Base-by-base conservation (phyloP, 2,797 vertebrate species). In the Chloroceryle inda region DNA sequence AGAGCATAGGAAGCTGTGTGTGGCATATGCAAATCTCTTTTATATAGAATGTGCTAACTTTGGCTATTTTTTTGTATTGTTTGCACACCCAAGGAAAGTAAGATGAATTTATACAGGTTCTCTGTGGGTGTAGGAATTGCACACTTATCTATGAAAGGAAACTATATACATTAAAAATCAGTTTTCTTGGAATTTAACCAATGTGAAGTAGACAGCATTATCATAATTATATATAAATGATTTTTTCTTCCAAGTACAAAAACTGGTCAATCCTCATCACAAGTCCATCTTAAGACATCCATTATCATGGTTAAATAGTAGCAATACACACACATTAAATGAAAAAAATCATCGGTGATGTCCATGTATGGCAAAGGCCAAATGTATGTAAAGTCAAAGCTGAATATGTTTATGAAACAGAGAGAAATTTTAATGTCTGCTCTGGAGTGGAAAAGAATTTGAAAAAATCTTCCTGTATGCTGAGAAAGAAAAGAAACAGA, bases 81-180 rank as follows among this genome's bases (percentile, higher is more conserved):
- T 95, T 88, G 88, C 88, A 94, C 80, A 94, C 53, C 16, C 56
- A 53, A 72, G 37, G 77, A 88, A 94, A 12, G 13, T 53, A 64
- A 94, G n/a, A 94, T 52, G 85, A 79, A 88, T 93, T 94, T 76
- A 77, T 88, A 79, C 55, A 93, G 77, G 84, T 92, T 85, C 83
- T 89, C 22, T 74, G 77, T 89, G 77, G 76, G 80, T 37, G 50
- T 71, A 86, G 55, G 33, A 92, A 73, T 93, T 92, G 77, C 61
- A 95, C 62, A 74, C 44, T 89, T 24, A 44, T 64, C 52, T 94
- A 86, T 91, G 67, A 93, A 93, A 89, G 37, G 84, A 92, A 95
- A 89, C 38, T 35, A 37, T 20, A 69, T 38, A 58, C 8, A 50
- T 85, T 78, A 88, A 92, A 94, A 79, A 61, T 82, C 37, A 50